phyloP scores from a whole-genome alignment of 2,888 invertebrate genomes.

The Labia minor region DNA sequence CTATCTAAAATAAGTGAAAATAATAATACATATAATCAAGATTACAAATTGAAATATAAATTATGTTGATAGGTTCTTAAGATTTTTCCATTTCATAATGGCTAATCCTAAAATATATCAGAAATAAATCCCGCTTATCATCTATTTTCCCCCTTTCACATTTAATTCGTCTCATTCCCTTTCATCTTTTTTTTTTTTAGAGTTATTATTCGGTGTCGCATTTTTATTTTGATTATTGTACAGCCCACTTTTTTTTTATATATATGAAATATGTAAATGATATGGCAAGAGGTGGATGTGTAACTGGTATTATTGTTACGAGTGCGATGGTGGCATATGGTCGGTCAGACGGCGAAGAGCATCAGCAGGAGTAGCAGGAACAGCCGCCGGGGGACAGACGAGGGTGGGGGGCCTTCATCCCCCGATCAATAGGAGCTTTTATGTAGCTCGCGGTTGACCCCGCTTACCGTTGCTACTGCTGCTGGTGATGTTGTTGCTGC shows the following conservation, averaged over 20 bases:
- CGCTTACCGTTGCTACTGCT: background rate
- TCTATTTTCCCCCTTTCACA: constrained; percentile 13
- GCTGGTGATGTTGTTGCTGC: background rate
- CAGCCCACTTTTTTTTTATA: background rate
- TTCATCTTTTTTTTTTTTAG: background rate
- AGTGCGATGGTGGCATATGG: background rate
- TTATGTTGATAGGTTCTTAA: constrained; percentile 4
- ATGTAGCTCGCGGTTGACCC: constrained; percentile 13
- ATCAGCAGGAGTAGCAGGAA: background rate
- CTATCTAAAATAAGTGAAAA: background rate
- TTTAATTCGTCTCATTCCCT: background rate
- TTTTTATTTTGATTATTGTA: constrained; percentile 13
- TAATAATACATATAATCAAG: background rate
- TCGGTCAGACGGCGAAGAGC: constrained; percentile 1
- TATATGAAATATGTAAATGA: constrained; percentile 3
- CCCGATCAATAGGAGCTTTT: constrained; percentile 13
- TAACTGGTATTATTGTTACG: background rate
- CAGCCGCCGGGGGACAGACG: background rate
- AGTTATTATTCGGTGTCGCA: background rate
- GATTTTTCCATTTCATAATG: background rate
- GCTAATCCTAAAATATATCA: background rate
- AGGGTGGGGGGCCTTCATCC: background rate
- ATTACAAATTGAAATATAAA: background rate
- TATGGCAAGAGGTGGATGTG: background rate
- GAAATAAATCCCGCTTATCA: constrained; percentile 1